Evolutionary conservation across 37 sponge, comb jelly and placozoan species (phyloP).

Genomic region (Mnemiopsis leidyi): DNA sequence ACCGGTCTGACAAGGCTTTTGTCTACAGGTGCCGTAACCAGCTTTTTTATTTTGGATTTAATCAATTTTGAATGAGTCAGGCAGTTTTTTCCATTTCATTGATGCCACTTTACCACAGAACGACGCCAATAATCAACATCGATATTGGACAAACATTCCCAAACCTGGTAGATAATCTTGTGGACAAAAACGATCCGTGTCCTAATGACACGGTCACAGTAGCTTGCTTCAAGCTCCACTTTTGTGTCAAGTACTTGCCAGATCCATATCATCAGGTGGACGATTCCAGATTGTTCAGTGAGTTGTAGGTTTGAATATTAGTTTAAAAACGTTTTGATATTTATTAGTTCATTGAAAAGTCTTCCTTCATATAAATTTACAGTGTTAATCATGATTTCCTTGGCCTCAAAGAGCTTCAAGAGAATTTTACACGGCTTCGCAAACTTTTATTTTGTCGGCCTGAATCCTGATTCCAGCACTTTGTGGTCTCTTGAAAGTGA

Average conservation of each 20-base stretch:
- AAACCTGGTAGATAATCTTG: background rate
- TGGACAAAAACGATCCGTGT: slow-evolving; percentile 29
- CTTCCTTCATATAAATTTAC: too few species aligned
- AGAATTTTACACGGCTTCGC: too few species aligned
- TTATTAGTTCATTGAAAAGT: too few species aligned
- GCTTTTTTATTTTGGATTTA: background rate
- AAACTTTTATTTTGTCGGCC: too few species aligned
- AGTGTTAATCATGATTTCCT: too few species aligned
- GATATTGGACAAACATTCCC: background rate
- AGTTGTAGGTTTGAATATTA: background rate
- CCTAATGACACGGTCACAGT: background rate
- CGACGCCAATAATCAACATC: slow-evolving; percentile 31
- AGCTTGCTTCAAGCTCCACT: slow-evolving; percentile 10
- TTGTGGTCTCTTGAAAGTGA: too few species aligned
- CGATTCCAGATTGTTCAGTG: background rate
- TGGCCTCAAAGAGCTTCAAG: too few species aligned
- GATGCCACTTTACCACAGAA: background rate
- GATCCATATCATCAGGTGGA: background rate
- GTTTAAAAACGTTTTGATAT: too few species aligned
- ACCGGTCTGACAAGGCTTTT: slow-evolving; percentile 8
- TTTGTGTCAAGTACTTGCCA: background rate
- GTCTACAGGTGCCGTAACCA: slow-evolving; percentile 4
- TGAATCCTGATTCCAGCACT: too few species aligned
- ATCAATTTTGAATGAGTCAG: background rate
- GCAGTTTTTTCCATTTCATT: background rate